Conservation (phyloP, 2,113 vertebrate genomes). For the Chaetura pelagica region DNA sequence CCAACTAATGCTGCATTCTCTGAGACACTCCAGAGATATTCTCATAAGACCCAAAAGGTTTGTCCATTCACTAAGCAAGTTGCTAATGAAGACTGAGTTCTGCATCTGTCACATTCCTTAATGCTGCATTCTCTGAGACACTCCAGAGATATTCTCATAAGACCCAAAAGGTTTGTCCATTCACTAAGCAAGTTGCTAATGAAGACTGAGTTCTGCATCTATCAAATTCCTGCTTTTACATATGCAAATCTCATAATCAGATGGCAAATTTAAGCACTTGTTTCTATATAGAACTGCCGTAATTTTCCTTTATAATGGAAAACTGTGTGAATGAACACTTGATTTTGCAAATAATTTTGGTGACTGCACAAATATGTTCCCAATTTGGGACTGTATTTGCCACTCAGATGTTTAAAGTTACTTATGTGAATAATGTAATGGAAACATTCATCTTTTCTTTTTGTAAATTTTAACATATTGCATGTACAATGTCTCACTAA, state of each 20-base stretch:
- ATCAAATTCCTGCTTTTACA: not conserved
- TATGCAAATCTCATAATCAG: not conserved
- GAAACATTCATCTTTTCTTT: not conserved
- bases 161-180: not conserved
- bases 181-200: not conserved
- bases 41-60: not conserved
- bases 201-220: not conserved
- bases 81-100: not conserved
- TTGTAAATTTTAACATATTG: not conserved
- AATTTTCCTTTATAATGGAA: not conserved
- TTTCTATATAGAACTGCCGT: not conserved
- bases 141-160: not conserved
- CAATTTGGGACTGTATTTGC: not conserved
- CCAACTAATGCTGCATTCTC: not conserved
- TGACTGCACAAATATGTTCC: not conserved
- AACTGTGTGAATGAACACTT: not conserved
- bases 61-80: not conserved
- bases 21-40: not conserved
- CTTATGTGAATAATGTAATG: not conserved
- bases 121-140: not conserved
- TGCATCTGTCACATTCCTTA: not conserved
- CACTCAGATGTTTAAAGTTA: not conserved
- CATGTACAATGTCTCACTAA: not conserved
- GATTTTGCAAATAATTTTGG: slow-evolving; percentile 16
- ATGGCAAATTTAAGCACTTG: not conserved